phyloP scores from a whole-genome alignment of 1,140 invertebrate species.

The Ceratina japonica region DNA sequence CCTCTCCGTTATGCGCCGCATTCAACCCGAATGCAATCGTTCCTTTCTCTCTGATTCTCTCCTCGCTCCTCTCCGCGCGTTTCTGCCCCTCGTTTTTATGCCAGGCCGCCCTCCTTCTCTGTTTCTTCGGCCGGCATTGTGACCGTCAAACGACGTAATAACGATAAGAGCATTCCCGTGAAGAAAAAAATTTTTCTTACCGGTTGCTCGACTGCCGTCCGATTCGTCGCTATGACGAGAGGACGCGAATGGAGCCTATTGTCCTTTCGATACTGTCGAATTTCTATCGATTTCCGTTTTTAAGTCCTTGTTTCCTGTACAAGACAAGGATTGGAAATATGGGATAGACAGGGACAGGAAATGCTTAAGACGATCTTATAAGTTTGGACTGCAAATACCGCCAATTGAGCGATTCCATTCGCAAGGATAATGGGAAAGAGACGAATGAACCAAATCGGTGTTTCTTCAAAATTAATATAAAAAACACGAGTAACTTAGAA shows the following conservation, averaged over 20 bases:
- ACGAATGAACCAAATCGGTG: too few species aligned
- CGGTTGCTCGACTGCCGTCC: conserved; percentile 3
- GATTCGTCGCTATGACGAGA: background rate
- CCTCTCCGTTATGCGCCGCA: conserved; percentile 43
- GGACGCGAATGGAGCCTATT: background rate
- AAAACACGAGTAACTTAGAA: background rate
- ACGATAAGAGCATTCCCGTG: conserved; percentile 50
- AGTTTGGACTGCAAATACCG: too few species aligned
- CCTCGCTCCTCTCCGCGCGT: background rate
- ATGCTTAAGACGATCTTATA: too few species aligned
- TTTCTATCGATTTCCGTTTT: conserved; percentile 24
- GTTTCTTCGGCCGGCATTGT: conserved; percentile 26
- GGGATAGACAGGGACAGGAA: too few species aligned
- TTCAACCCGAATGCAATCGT: conserved; percentile 54
- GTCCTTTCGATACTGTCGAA: conserved; percentile 14
- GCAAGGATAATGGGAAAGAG: background rate
- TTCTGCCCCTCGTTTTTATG: background rate
- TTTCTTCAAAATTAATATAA: too few species aligned
- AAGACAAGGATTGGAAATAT: too few species aligned
- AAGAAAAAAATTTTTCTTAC: conserved; percentile 25
- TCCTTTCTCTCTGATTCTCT: background rate
- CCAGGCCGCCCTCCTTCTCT: conserved; percentile 4
- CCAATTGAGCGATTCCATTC: too few species aligned
- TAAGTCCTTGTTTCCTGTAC: too few species aligned
- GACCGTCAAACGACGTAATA: conserved; percentile 49